phyloP scores from a whole-genome alignment of 2,113 vertebrate species.

The Equus przewalskii region DNA sequence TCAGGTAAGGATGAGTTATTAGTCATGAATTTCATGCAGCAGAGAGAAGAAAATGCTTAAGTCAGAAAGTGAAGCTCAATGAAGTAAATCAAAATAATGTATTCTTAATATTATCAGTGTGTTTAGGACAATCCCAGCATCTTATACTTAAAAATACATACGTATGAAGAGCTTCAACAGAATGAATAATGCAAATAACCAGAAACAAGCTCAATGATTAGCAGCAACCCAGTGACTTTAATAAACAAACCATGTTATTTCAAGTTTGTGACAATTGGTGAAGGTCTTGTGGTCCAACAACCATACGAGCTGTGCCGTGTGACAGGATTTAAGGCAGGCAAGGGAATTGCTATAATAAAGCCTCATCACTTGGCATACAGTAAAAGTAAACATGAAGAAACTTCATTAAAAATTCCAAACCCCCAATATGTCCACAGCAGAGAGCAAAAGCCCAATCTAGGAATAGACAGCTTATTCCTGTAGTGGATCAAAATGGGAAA shows the following conservation, averaged over 20 bases:
- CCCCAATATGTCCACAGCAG: background rate
- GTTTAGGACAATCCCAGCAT: background rate
- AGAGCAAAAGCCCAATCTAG: background rate
- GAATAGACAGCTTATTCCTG: constrained; percentile 36
- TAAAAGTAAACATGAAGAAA: constrained; percentile 66
- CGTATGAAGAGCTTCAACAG: background rate
- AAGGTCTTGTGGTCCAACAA: constrained; percentile 51
- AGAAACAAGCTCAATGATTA: constrained; percentile 34
- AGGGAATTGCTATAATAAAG: constrained; percentile 76
- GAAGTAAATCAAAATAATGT: background rate
- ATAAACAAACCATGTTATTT: constrained; percentile 62
- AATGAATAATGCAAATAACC: constrained; percentile 22
- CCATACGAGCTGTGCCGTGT: constrained; percentile 22
- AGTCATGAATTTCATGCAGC: background rate
- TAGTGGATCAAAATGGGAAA: constrained; percentile 31
- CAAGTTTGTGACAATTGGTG: constrained; percentile 56
- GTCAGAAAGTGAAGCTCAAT: constrained; percentile 33
- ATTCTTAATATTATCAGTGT: background rate
- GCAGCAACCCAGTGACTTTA: background rate
- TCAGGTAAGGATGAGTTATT: background rate
- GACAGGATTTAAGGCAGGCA: constrained; percentile 73
- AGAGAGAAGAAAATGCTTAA: constrained; percentile 29
- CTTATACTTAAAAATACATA: background rate
- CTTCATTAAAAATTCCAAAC: constrained; percentile 51
- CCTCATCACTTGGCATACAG: constrained; percentile 40